Evolutionary conservation across 2,888 invertebrate species (phyloP).

Genomic region (Lepidonotus clava): DNA sequence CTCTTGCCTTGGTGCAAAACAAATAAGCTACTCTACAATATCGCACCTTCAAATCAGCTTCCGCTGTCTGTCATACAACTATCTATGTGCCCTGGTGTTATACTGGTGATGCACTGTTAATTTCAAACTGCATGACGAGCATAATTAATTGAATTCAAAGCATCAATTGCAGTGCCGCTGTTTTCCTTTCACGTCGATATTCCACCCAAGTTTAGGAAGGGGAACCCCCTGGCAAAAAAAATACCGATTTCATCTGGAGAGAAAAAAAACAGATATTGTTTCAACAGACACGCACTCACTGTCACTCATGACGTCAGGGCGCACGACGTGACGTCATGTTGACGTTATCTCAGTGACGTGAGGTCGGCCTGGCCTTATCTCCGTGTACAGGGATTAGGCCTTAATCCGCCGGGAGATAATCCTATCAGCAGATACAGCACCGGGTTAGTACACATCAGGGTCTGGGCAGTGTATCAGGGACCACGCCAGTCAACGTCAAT

Average conservation of each 20-base stretch:
- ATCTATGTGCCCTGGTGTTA: no score
- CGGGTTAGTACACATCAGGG: background rate
- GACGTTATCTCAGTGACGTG: background rate
- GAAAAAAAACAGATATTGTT: background rate
- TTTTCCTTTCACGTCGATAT: no score
- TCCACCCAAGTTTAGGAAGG: no score
- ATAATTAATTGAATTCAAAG: no score
- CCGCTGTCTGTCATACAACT: no score
- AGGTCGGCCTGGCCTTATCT: background rate
- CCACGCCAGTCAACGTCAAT: background rate
- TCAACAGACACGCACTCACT: background rate
- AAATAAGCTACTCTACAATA: no score
- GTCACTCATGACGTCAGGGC: background rate
- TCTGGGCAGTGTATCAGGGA: background rate
- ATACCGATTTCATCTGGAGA: background rate
- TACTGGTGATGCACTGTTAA: no score
- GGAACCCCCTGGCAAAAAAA: no score
- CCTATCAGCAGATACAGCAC: background rate
- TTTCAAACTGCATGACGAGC: no score
- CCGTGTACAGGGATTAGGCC: background rate
- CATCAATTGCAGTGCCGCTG: no score
- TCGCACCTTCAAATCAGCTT: no score
- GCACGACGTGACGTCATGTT: background rate
- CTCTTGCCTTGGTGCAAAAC: no score
- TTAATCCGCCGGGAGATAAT: background rate